These are phyloP conservation scores for Hymenopus coronatus DNA, from an alignment of 2,888 invertebrate species.

Conservation along the genomic window DNA sequence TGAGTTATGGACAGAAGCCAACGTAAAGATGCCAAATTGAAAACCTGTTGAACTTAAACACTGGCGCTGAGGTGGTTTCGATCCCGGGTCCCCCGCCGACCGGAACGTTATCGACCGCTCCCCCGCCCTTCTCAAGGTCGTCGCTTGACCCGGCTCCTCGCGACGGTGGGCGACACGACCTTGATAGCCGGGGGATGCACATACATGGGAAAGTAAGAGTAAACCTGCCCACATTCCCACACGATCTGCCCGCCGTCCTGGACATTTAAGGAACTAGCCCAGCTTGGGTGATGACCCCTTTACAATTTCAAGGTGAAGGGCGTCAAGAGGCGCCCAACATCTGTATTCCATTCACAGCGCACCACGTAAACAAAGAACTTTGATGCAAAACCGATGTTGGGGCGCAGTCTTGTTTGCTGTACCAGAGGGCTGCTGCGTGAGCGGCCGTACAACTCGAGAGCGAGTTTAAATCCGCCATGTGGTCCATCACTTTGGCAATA, in stretches of 20 bases:
- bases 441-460: too few relatives aligned
- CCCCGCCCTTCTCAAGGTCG: background rate
- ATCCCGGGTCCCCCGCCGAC: background rate
- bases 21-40: too few relatives aligned
- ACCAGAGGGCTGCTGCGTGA: too few relatives aligned
- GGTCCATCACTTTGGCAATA: too few relatives aligned
- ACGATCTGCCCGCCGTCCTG: background rate
- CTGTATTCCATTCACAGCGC: background rate
- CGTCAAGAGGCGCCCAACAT: background rate
- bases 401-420: too few relatives aligned
- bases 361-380: too few relatives aligned
- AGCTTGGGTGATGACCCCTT: background rate
- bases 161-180: background rate
- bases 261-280: background rate
- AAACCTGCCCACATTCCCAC: background rate
- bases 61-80: background rate
- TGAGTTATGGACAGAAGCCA: too few relatives aligned
- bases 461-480: too few relatives aligned
- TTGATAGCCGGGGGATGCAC: background rate
- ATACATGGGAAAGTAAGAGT: background rate
- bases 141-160: background rate
- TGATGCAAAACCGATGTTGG: too few relatives aligned
- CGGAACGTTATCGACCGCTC: background rate
- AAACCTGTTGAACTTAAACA: too few relatives aligned
- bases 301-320: background rate